These are phyloP conservation scores for Epinephelus coioides DNA, from an alignment of 2,797 vertebrate genomes.

Conservation along the genomic window DNA sequence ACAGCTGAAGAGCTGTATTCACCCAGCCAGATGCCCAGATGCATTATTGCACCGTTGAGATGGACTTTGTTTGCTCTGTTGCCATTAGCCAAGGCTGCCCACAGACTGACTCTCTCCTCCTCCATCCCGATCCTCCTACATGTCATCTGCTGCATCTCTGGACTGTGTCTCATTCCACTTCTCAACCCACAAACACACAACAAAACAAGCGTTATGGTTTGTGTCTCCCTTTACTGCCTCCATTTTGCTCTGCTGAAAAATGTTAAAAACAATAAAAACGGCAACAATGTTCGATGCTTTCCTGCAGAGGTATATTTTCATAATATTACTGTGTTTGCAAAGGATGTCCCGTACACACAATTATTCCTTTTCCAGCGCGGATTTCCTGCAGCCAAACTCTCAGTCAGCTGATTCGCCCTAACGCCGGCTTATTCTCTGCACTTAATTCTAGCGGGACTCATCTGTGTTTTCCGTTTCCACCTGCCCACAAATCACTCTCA, in stretches of 20 bases:
- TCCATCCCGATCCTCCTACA: conserved; percentile 78
- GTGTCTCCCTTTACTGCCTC: conserved; percentile 8
- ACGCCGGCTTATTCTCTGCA: conserved; percentile 52
- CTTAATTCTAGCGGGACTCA: conserved; percentile 50
- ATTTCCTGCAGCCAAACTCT: conserved; percentile 33
- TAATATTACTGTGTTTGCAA: conserved; percentile 6
- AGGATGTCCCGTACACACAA: conserved; percentile 12
- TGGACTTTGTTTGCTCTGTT: conserved; percentile 57
- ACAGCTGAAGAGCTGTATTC: conserved; percentile 35
- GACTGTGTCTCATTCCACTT: conserved; percentile 52
- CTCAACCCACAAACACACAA: conserved; percentile 57
- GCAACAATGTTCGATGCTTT: conserved; percentile 3
- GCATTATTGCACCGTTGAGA: conserved; percentile 43
- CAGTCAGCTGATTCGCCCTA: conserved; percentile 35
- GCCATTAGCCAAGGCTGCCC: conserved; percentile 73
- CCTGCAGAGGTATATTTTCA: conserved; percentile 11
- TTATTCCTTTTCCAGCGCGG: conserved; percentile 24
- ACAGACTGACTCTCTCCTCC: conserved; percentile 72
- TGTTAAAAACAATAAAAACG: conserved; percentile 11
- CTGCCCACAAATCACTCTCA: conserved; percentile 74
- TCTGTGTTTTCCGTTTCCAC: conserved; percentile 60
- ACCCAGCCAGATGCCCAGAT: conserved; percentile 47
- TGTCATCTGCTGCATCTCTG: conserved; percentile 76
- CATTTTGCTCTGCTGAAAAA: conserved; percentile 21
- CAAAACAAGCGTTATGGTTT: conserved; percentile 43